Evolutionary conservation across 2,113 vertebrate species (phyloP), one percentile per base, ranked within the genome.

Genomic region (Notechis scutatus): DNA sequence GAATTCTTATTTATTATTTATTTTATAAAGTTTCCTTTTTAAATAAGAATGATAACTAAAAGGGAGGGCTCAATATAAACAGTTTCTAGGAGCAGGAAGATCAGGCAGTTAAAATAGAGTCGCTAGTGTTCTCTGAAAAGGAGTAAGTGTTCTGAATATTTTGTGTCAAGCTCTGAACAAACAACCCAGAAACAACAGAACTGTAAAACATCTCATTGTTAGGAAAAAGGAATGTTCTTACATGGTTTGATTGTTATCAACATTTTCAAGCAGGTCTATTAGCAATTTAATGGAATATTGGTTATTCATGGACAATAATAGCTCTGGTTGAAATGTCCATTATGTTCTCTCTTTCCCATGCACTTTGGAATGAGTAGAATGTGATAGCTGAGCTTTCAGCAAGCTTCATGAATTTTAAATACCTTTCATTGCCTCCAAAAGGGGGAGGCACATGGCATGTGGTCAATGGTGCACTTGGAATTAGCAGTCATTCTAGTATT

Each of bases 381-480:
- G 98, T 98, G 97, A 97, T 98, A 97, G 96, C 95, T 93, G 95
- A 97, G 97, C 97, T 98, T 98, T 98, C 98, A 98, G 93, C 96
- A 96, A 97, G 96, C 97, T 98, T 98, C 98, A 98, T 99, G 98
- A 98, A 99, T 99, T 99, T 99, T 98, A 98, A 99, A 99, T 98
- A 97, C 97, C 98, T 98, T 98, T 98, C 97, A 98, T 96, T 98
- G 98, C 97, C 97, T 98, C 98, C 98, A 98, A 59, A 89, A 47
- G 57, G 26, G 24, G 47, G 97, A 42, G 97, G 96, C 97, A 96
- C 97, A 97, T 97, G 97, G 98, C 97, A 74, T 97, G 97, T 97
- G 94, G 97, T 98, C 96, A 94, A 94, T 93, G 94, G 94, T 93
- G 95, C 96, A 97, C 96, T 95, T 97, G 97, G 94, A 97, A 96